These are phyloP conservation scores for Lutraria rhynchaena DNA, from an alignment of 1,140 invertebrate species.

Conservation along the genomic window DNA sequence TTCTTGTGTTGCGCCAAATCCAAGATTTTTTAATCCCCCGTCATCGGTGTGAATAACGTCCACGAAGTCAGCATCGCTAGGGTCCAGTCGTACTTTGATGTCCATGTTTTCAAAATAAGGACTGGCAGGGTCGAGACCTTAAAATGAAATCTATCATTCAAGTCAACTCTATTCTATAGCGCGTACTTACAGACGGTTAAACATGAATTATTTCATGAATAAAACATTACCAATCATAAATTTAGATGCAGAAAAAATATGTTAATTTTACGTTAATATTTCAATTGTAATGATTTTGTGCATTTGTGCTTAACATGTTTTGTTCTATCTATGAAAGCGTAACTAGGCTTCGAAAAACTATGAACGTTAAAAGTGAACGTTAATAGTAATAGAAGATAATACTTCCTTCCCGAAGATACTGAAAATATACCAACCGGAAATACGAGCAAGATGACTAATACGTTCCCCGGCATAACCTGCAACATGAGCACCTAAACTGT, in stretches of 20 bases:
- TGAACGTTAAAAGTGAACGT: too few relatives aligned
- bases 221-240: too few relatives aligned
- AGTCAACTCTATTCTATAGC: neutral
- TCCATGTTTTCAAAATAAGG: slow-evolving; percentile 86
- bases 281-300: too few relatives aligned
- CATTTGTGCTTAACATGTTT: too few relatives aligned
- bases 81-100: slow-evolving; percentile 81
- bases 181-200: neutral
- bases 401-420: too few relatives aligned
- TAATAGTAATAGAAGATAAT: too few relatives aligned
- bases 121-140: slow-evolving; percentile 88
- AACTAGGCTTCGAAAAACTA: too few relatives aligned
- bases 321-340: too few relatives aligned
- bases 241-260: too few relatives aligned
- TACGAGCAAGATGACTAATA: slow-evolving; percentile 86
- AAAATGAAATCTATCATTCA: neutral
- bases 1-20: slow-evolving; percentile 91
- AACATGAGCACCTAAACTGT: slow-evolving; percentile 79
- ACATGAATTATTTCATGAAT: too few relatives aligned
- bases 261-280: too few relatives aligned
- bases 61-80: slow-evolving; percentile 92
- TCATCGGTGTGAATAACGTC: slow-evolving; percentile 98
- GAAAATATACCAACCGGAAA: slow-evolving; percentile 84
- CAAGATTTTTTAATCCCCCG: slow-evolving; percentile 76
- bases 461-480: slow-evolving; percentile 76